phyloP scores from a whole-genome alignment of 2,888 invertebrate species.

The Stenotaenia linearis region DNA sequence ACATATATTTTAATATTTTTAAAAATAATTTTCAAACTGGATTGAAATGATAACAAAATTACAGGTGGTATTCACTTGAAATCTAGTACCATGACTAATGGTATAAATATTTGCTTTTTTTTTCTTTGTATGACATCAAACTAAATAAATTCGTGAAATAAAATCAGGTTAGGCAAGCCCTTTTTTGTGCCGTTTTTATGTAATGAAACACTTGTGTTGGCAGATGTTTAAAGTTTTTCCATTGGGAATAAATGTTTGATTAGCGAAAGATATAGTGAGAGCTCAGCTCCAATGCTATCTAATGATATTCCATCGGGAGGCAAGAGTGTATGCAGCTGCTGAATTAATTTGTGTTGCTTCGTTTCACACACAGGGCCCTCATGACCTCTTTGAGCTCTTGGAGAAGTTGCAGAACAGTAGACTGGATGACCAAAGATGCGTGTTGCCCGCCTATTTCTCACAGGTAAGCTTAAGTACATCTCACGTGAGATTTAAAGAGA shows the following conservation, averaged over 20 bases:
- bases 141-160: no score
- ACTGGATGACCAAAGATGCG: conserved; percentile 94
- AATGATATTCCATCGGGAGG: not conserved
- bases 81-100: not conserved
- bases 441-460: conserved; percentile 63
- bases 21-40: no score
- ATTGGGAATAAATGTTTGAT: not conserved
- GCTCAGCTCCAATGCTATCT: not conserved
- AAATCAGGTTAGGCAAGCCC: not conserved
- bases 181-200: not conserved
- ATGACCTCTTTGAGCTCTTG: conserved; percentile 85
- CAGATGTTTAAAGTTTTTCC: not conserved
- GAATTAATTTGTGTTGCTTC: conserved; percentile 14
- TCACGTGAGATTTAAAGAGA: not conserved
- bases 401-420: conserved; percentile 91
- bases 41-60: not conserved
- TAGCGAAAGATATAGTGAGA: not conserved
- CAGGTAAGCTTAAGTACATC: conserved; percentile 35
- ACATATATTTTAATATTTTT: not conserved
- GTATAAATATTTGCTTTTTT: not conserved
- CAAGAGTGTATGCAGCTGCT: not conserved
- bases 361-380: conserved; percentile 39
- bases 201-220: not conserved
- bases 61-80: not conserved
- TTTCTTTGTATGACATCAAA: not conserved